Evolutionary conservation across 2,113 vertebrate genomes (phyloP), one percentile per base, ranked within the genome.

Genomic region (Probosciger aterrimus): DNA sequence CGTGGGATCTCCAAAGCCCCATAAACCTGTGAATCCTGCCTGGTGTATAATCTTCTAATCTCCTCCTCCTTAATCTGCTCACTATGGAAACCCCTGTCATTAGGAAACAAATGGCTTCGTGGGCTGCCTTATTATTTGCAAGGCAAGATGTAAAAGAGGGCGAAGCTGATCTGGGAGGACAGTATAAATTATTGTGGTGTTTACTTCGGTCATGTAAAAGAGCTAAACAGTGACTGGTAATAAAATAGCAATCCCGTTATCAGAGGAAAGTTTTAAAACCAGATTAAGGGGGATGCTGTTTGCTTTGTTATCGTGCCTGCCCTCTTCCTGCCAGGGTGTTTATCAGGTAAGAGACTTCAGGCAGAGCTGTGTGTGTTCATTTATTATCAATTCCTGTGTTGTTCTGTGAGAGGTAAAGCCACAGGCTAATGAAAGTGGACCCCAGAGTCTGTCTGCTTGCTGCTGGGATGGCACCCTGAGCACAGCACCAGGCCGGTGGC

Each of bases 81-180:
- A 81, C 92, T 69, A 83, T 95, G 94, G 97, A 97, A 97, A 93
- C 76, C 90, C 95, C 95, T 95, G 95, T 94, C 97, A 85, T 93
- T 93, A 94, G 95, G 97, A 94, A 98, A 95, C 97, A 97, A 97
- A 98, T 94, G 97, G 95, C 95, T 94, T 96, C 62, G 96, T 88
- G 89, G 94, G 92, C 95, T 90, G 96, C 95, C 73, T 85, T 87
- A 91, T 96, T 93, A 95, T 95, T 96, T 93, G 96, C 94, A 68
- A 95, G 80, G 94, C 88, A 46, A 96, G 96, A 96, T 95, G 96
- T 88, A 95, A 96, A 96, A 91, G 93, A 92, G 73, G 84, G 87
- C 12, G 74, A 88, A 91, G 93, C 90, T 41, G 70, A 94, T 83
- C 62, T 44, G 92, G 46, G 96, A 96, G 89, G 94, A 87, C 95